Evolutionary conservation across 2,113 vertebrate species (phyloP).

Genomic region (Aspidoscelis tigris): DNA sequence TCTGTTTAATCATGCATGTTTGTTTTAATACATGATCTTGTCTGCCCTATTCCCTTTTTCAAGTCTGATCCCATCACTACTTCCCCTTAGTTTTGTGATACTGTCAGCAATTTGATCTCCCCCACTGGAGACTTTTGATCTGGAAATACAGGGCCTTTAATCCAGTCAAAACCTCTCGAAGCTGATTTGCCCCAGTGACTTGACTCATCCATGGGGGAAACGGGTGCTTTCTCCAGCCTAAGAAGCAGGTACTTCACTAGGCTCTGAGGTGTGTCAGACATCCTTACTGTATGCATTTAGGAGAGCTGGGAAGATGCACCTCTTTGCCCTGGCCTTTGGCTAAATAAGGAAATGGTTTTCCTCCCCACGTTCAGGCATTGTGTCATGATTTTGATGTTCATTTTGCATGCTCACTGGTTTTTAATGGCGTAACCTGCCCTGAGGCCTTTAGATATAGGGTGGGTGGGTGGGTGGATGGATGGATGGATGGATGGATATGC

Average conservation of each 20-base stretch:
- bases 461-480: too few species aligned
- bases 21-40: background rate
- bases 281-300: too few species aligned
- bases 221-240: background rate
- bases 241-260: background rate
- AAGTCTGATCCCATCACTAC: fast-evolving
- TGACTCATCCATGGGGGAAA: background rate
- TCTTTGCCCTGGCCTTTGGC: too few species aligned
- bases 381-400: too few species aligned
- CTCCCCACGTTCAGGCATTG: too few species aligned
- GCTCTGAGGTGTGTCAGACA: background rate
- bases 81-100: background rate
- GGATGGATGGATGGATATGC: too few species aligned
- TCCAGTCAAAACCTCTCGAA: background rate
- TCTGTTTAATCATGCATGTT: background rate
- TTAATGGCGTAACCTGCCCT: too few species aligned
- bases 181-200: background rate
- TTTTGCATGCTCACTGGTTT: too few species aligned
- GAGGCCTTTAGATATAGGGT: too few species aligned
- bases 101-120: background rate
- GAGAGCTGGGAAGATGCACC: too few species aligned
- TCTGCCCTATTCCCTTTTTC: background rate
- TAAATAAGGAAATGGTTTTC: too few species aligned
- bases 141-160: background rate
- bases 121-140: too few species aligned